These are phyloP conservation scores for Eupeodes latifasciatus DNA, from an alignment of 2,888 invertebrate species.

Conservation along the genomic window DNA sequence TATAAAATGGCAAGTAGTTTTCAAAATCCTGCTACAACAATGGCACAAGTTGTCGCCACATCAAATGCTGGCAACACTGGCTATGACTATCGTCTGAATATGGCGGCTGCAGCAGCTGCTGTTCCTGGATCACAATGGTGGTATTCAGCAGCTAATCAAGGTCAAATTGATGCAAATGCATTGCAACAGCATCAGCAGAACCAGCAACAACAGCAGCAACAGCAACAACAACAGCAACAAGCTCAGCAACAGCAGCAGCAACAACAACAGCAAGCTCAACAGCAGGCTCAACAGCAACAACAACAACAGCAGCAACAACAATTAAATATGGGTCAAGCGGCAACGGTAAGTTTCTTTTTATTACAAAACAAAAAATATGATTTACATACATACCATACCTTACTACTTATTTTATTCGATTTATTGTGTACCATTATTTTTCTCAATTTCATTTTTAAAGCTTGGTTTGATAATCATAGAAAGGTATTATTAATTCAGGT, in stretches of 20 bases:
- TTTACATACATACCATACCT: too few relatives aligned
- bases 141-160: conserved; percentile 87
- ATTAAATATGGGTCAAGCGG: conserved; percentile 79
- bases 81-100: conserved; percentile 90
- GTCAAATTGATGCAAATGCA: conserved; percentile 86
- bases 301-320: conserved; percentile 81
- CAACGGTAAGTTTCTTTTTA: conserved; percentile 79
- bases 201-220: conserved; percentile 85
- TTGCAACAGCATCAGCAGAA: conserved; percentile 86
- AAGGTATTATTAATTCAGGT: too few relatives aligned
- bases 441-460: neutral
- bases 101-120: conserved; percentile 85
- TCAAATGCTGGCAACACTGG: conserved; percentile 86
- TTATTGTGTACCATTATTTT: neutral
- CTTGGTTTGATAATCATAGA: conserved; percentile 22
- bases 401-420: too few relatives aligned
- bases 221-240: conserved; percentile 83
- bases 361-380: neutral
- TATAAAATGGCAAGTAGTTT: conserved; percentile 95
- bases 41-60: conserved; percentile 87
- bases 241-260: conserved; percentile 84
- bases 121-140: conserved; percentile 91
- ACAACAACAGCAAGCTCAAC: conserved; percentile 85
- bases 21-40: conserved; percentile 89
- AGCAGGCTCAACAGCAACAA: conserved; percentile 84